Evolutionary conservation across 1,140 invertebrate genomes (phyloP).

Genomic region (Gyrodactylus bullatarudis): DNA sequence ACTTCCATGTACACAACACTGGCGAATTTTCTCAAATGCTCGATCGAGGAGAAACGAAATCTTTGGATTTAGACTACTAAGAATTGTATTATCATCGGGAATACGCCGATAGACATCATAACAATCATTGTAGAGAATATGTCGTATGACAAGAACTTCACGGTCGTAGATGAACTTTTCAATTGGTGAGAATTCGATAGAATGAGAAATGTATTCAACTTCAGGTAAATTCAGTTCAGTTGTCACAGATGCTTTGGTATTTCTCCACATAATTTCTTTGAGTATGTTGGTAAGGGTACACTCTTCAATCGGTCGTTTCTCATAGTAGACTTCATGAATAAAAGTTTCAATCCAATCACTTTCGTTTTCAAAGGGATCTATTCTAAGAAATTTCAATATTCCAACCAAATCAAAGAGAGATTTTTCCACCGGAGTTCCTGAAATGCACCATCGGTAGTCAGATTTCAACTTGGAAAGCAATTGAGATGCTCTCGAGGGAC

Average conservation of each 20-base stretch:
- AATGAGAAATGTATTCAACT: not conserved
- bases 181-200: not conserved
- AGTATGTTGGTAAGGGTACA: slow-evolving; percentile 23
- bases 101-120: too few species aligned
- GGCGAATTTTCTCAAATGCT: not conserved
- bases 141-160: not conserved
- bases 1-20: not conserved
- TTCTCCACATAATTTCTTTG: not conserved
- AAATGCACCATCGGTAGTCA: slow-evolving; percentile 37
- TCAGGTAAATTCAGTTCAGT: not conserved
- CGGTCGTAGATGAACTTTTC: not conserved
- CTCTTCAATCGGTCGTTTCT: slow-evolving; percentile 11
- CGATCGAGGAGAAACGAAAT: not conserved
- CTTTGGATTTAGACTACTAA: not conserved
- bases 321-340: not conserved
- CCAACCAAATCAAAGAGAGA: slow-evolving; percentile 32
- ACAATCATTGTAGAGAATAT: not conserved
- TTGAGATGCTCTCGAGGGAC: slow-evolving; percentile 19
- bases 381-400: slow-evolving; percentile 31
- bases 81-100: not conserved
- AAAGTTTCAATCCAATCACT: not conserved
- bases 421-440: slow-evolving; percentile 37
- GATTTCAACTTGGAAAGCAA: slow-evolving; percentile 19
- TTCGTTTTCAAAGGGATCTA: slow-evolving; percentile 24
- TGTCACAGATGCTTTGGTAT: not conserved